These are phyloP conservation scores for Leptinotarsa undecemlineata DNA, from an alignment of 1,140 invertebrate genomes.

Conservation along the genomic window DNA sequence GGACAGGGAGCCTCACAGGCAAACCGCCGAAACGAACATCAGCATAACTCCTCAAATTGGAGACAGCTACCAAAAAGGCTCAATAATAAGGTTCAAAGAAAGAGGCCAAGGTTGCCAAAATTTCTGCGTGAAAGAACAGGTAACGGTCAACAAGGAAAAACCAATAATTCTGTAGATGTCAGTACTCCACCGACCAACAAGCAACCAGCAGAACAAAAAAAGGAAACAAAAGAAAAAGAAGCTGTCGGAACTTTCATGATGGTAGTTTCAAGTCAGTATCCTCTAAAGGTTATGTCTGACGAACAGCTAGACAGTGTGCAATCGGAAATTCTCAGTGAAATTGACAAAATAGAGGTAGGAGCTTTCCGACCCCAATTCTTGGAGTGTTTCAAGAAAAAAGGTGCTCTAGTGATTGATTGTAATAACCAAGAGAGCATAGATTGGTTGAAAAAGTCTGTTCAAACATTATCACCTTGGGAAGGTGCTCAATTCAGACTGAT, in stretches of 20 bases:
- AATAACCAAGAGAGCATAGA: slow-evolving; percentile 12
- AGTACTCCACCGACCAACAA: background rate
- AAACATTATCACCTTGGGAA: slow-evolving; percentile 8
- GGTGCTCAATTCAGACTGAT: slow-evolving; percentile 6
- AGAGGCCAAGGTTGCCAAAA: background rate
- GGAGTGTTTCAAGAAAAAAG: slow-evolving; percentile 5
- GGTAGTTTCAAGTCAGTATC: slow-evolving; percentile 6
- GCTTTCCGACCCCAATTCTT: slow-evolving; percentile 23
- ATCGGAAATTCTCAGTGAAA: background rate
- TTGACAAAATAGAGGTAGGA: slow-evolving; percentile 18
- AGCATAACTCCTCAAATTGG: background rate
- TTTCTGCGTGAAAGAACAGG: background rate
- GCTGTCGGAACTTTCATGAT: background rate
- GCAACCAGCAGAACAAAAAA: background rate
- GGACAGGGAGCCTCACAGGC: slow-evolving; percentile 1
- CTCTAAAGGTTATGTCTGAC: slow-evolving; percentile 3
- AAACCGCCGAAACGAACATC: background rate
- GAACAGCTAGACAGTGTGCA: slow-evolving; percentile 11
- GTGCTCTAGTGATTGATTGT: slow-evolving; percentile 6
- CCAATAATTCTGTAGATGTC: background rate
- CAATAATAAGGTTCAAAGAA: background rate
- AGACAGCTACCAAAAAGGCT: background rate
- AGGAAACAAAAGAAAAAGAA: slow-evolving; percentile 5
- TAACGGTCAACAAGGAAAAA: background rate
- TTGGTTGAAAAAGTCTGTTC: slow-evolving; percentile 11